Evolutionary conservation across 2,888 invertebrate species (phyloP).

Genomic region (Ormyrus thymus): DNA sequence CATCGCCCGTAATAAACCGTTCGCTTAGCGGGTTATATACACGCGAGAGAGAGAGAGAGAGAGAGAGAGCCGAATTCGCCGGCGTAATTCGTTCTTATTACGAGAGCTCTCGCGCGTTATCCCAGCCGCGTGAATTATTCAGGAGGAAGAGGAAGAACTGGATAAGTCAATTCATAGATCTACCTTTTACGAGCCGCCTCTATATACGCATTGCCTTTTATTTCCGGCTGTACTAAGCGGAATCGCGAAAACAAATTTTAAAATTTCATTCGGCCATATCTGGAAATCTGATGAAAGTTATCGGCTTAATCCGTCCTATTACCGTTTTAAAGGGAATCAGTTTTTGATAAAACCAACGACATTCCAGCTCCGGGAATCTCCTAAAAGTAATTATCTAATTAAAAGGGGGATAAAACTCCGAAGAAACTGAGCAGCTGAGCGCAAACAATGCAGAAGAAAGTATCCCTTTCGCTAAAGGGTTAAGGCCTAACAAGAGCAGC

Average conservation of each 20-base stretch:
- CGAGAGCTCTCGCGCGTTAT: slow-evolving; percentile 3
- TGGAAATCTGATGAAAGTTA: no score
- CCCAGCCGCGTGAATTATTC: slow-evolving; percentile 37
- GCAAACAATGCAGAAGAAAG: no score
- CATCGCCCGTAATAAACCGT: slow-evolving; percentile 30
- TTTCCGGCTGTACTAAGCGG: not conserved
- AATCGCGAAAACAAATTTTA: no score
- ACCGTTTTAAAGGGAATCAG: no score
- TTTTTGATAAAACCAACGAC: no score
- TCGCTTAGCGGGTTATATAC: slow-evolving; percentile 19
- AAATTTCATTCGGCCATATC: no score
- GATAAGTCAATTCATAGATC: slow-evolving; percentile 50
- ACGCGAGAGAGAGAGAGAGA: not conserved
- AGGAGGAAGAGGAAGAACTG: slow-evolving; percentile 20
- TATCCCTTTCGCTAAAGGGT: no score
- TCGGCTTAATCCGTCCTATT: no score
- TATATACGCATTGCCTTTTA: not conserved
- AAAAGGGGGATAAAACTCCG: no score
- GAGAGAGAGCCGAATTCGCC: slow-evolving; percentile 6
- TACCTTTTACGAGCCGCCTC: slow-evolving; percentile 23
- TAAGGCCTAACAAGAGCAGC: not conserved
- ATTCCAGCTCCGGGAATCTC: no score
- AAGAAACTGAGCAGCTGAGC: no score
- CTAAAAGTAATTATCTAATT: no score
- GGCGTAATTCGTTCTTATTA: slow-evolving; percentile 51